Evolutionary conservation across 2,113 vertebrate species (phyloP).

Genomic region (Gallinago jamesoni): DNA sequence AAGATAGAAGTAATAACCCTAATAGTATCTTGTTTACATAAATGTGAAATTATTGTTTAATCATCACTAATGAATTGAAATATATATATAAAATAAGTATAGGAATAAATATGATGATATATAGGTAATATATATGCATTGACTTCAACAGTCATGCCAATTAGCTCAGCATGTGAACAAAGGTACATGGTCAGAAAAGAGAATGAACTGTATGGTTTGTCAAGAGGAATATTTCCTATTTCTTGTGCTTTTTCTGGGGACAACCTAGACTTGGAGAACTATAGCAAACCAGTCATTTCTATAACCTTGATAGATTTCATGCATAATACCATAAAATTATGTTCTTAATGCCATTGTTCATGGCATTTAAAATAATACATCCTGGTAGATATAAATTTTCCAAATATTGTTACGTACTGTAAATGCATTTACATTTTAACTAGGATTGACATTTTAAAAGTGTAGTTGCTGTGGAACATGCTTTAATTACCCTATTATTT

Average conservation of each 20-base stretch:
- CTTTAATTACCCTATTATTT: not conserved
- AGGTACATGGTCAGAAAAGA: not conserved
- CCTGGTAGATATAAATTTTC: not conserved
- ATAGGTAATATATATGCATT: not conserved
- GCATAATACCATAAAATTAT: not conserved
- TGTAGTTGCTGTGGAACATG: not conserved
- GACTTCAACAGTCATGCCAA: not conserved
- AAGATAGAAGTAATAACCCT: not conserved
- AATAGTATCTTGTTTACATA: not conserved
- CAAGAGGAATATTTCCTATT: not conserved
- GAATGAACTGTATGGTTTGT: not conserved
- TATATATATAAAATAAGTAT: not conserved
- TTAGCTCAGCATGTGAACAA: not conserved
- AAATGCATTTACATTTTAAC: not conserved
- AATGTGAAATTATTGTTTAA: not conserved
- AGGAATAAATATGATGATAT: not conserved
- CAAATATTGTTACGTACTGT: not conserved
- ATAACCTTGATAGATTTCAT: not conserved
- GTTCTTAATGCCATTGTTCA: not conserved
- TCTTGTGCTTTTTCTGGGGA: not conserved
- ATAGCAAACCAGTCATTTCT: not conserved
- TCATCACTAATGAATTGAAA: not conserved
- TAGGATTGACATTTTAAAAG: not conserved
- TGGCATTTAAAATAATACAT: not conserved
- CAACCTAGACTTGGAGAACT: not conserved